Evolutionary conservation across 2,888 invertebrate species (phyloP).

Genomic region (Heliconius ethilla): DNA sequence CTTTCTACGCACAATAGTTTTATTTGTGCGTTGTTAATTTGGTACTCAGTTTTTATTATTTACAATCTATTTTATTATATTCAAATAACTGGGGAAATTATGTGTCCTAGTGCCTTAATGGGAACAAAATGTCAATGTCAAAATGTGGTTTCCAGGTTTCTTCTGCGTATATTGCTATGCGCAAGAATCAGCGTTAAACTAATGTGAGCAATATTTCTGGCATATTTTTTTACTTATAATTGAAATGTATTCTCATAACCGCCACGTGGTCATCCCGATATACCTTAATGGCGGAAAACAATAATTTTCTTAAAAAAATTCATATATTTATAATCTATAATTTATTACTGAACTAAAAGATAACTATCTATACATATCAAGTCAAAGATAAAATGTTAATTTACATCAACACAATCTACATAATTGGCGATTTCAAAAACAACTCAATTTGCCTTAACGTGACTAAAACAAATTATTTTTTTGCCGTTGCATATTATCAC

Average conservation of each 20-base stretch:
- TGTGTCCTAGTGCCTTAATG: too few relatives aligned
- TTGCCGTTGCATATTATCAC: constrained; percentile 7
- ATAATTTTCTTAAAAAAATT: background rate
- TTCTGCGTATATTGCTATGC: too few relatives aligned
- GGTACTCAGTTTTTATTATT: too few relatives aligned
- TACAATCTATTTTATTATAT: too few relatives aligned
- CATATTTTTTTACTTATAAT: too few relatives aligned
- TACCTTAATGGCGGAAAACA: background rate
- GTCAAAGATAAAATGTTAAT: background rate
- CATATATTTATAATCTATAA: background rate
- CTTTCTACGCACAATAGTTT: constrained; percentile 2
- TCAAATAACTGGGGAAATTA: too few relatives aligned
- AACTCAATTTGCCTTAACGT: constrained; percentile 7
- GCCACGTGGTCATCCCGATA: too few relatives aligned
- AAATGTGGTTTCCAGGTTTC: too few relatives aligned
- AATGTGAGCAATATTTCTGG: too few relatives aligned
- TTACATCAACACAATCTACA: background rate
- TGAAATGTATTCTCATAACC: too few relatives aligned
- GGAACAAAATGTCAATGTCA: too few relatives aligned
- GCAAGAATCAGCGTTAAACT: too few relatives aligned
- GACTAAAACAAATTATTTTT: constrained; percentile 13
- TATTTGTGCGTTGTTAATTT: background rate
- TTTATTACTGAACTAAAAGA: background rate
- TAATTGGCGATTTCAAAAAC: constrained; percentile 23
- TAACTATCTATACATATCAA: background rate